These are phyloP conservation scores for Oscheius sp. DNA, from an alignment of 2,888 invertebrate genomes.

Conservation along the genomic window DNA sequence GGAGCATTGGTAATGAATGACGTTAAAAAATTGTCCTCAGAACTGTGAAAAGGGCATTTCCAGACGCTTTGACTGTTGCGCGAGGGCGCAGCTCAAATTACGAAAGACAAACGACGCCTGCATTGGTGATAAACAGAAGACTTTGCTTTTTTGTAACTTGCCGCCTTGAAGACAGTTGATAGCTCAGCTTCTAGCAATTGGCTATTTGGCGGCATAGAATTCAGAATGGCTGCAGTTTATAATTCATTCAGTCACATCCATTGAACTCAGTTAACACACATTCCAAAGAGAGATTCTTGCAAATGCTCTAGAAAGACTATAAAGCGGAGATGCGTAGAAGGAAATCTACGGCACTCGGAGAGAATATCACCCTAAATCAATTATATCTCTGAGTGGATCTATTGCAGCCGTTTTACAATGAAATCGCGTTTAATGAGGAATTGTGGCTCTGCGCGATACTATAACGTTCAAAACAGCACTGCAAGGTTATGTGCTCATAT, in stretches of 20 bases:
- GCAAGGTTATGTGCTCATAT: no score
- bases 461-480: no score
- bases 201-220: slow-evolving; percentile 16
- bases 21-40: neutral
- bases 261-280: neutral
- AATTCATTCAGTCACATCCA: slow-evolving; percentile 29
- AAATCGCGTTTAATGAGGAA: no score
- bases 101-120: slow-evolving; percentile 27
- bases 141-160: neutral
- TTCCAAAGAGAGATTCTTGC: no score
- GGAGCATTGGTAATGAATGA: neutral
- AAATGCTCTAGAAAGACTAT: no score
- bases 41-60: slow-evolving; percentile 6
- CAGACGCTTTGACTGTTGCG: slow-evolving; percentile 26
- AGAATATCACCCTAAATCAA: no score
- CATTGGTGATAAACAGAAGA: slow-evolving; percentile 27
- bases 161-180: neutral
- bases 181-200: neutral
- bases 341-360: no score
- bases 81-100: slow-evolving; percentile 31
- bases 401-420: no score
- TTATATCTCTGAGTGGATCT: no score
- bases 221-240: slow-evolving; percentile 21
- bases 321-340: no score
- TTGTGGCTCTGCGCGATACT: no score